Evolutionary conservation across 1,140 invertebrate species (phyloP), one percentile per base, ranked within the genome.

Genomic region (Dreissena rostriformis): DNA sequence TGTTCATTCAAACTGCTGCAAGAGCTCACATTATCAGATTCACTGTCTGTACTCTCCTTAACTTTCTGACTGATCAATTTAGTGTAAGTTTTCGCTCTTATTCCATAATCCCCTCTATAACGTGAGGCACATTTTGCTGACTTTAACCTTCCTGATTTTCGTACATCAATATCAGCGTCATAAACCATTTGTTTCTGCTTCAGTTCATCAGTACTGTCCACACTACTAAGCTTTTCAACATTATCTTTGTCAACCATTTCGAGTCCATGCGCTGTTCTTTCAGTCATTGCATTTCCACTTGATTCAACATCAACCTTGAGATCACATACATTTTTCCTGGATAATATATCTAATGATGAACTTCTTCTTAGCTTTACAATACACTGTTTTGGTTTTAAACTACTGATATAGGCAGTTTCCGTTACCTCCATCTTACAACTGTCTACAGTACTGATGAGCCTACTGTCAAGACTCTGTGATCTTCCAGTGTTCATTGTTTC

Each of bases 61-160:
- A 26, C 49, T 75, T 39, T 82, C 65, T 75, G 72, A 74, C 49
- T 67, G 17, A 82, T 26, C 22, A 82, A 65, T 51, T 82, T 71
- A 29, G 70, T 82, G 80, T 82, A 82, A 5, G 80, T 73, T 26
- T 82, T 49, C 14, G 29, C 80, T 67, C 80, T 52, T 11, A 82
- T 82, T n/a, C 80, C 80, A 39, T 82, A 82, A 55, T 82, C 80
- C 22, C 80, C 80, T 17, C 80, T 22, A 29, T 82, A 82, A n/a
- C 80, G 53, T 7, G 80, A 82, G 22, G 80, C 80, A 82, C 80
- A 82, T 51, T 82, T 82, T 57, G 80, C 71, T 22, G 80, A 82
- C 19, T 75, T 49, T 28, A 82, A 52, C 55, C 80, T 24, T 12
- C 80, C 72, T 55, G 68, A 72, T 82, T 82, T 82, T 19, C 80